Conservation (phyloP, 1,140 invertebrate species). For the Nephotettix cincticeps region DNA sequence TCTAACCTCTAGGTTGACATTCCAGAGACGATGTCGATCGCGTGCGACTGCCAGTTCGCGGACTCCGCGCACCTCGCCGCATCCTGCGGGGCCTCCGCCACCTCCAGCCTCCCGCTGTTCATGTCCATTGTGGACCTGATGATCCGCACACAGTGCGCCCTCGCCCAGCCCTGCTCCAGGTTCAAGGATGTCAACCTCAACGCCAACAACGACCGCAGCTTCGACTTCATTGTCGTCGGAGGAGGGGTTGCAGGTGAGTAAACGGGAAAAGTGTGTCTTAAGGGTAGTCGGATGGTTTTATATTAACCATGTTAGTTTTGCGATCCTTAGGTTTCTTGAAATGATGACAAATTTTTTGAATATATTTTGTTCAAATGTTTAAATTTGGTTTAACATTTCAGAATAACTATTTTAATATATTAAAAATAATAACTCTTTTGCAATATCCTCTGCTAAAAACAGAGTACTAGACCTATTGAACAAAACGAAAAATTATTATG, state of each 20-base stretch:
- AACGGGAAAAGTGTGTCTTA: not conserved
- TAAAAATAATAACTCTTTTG: too few species aligned
- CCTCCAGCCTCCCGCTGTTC: slow-evolving; percentile 51
- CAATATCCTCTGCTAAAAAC: too few species aligned
- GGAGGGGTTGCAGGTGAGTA: slow-evolving; percentile 40
- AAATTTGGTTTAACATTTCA: too few species aligned
- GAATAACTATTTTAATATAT: too few species aligned
- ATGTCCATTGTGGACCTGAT: slow-evolving; percentile 50
- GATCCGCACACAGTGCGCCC: slow-evolving; percentile 50
- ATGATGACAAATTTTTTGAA: too few species aligned
- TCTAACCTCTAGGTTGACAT: too few species aligned
- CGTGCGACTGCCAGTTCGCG: slow-evolving; percentile 49
- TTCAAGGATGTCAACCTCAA: slow-evolving; percentile 28
- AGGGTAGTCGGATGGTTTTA: not conserved
- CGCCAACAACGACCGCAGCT: slow-evolving; percentile 17
- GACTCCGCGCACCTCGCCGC: slow-evolving; percentile 49
- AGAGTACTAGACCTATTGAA: too few species aligned
- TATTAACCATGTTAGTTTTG: too few species aligned
- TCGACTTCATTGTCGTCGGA: slow-evolving; percentile 42
- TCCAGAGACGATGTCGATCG: slow-evolving; percentile 23
- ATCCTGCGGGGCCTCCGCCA: slow-evolving; percentile 42
- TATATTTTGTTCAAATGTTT: too few species aligned
- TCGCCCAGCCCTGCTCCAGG: slow-evolving; percentile 52
- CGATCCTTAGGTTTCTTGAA: too few species aligned
- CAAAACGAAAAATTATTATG: too few species aligned